These are phyloP conservation scores for Phataginus tetradactyla DNA, from an alignment of 2,797 vertebrate species.

Conservation along the genomic window DNA sequence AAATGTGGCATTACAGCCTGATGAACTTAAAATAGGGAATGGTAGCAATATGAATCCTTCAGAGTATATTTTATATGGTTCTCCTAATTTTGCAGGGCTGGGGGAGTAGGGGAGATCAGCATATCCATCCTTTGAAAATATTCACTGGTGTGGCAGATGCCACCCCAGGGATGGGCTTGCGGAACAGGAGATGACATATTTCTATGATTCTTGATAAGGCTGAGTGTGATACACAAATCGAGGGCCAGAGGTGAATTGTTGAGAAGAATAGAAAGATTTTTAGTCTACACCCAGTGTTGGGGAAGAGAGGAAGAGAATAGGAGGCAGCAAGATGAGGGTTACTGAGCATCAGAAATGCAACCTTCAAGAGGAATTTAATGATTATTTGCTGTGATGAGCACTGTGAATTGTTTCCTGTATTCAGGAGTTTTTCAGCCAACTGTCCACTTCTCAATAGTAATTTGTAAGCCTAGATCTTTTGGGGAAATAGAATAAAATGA, in stretches of 20 bases:
- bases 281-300: not conserved
- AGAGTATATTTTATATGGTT: not conserved
- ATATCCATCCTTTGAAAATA: not conserved
- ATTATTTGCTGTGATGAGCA: not conserved
- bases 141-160: not conserved
- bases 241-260: not conserved
- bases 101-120: not conserved
- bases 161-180: accelerated
- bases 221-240: not conserved
- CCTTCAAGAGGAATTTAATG: not conserved
- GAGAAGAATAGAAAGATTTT: not conserved
- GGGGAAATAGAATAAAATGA: not conserved
- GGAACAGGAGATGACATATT: not conserved
- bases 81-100: not conserved
- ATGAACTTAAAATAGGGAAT: not conserved
- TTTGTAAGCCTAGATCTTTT: not conserved
- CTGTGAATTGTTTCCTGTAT: not conserved
- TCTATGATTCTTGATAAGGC: not conserved
- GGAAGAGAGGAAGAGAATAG: not conserved
- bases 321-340: not conserved
- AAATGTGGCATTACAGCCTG: not conserved
- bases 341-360: not conserved
- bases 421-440: not conserved
- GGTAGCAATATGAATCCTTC: not conserved
- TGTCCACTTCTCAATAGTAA: not conserved